Evolutionary conservation across 2,113 vertebrate species (phyloP).

Genomic region (Galemys pyrenaicus): DNA sequence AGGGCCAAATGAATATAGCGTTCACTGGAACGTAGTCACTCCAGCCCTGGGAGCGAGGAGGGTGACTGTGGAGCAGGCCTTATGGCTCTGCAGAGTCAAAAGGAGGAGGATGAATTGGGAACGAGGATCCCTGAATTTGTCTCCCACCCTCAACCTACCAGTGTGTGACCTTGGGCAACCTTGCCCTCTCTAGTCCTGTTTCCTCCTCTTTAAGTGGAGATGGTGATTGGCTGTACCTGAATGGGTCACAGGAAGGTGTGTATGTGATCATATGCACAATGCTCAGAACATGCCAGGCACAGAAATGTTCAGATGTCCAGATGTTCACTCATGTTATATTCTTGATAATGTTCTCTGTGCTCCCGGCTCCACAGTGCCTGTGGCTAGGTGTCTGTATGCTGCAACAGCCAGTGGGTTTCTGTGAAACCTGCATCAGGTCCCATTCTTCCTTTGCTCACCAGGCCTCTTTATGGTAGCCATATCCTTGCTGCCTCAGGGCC

Average conservation of each 20-base stretch:
- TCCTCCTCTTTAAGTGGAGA: background rate
- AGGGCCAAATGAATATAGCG: background rate
- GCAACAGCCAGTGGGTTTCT: background rate
- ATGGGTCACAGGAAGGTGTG: background rate
- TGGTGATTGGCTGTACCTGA: background rate
- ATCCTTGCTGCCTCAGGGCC: background rate
- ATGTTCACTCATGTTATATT: background rate
- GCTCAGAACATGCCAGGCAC: background rate
- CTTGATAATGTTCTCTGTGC: background rate
- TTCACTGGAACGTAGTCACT: too few species aligned
- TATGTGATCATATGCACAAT: fast-evolving
- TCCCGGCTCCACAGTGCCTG: background rate
- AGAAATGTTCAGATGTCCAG: background rate
- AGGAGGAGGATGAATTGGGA: background rate
- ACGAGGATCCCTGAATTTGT: background rate
- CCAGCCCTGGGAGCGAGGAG: background rate
- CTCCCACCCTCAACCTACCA: background rate
- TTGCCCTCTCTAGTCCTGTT: background rate
- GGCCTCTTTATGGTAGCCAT: fast-evolving
- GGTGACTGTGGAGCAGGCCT: background rate
- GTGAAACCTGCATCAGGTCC: fast-evolving
- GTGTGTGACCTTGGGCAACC: background rate
- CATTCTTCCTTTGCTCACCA: fast-evolving
- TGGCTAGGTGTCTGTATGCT: background rate
- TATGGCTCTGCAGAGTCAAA: background rate